Evolutionary conservation across 1,140 invertebrate genomes (phyloP), one percentile per base, ranked within the genome.

Genomic region (Steinernema feltiae): DNA sequence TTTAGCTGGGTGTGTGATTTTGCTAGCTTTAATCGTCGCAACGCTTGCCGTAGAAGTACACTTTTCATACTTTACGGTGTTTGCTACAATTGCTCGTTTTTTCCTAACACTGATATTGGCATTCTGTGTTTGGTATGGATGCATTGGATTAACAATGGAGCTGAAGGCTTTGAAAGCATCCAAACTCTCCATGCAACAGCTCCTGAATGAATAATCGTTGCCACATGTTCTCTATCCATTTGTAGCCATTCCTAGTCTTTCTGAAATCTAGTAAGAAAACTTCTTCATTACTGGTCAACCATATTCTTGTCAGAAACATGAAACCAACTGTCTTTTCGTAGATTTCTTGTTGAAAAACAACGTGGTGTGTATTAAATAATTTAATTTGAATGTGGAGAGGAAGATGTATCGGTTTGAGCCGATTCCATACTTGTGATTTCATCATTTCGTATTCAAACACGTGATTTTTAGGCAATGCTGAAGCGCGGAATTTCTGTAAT

Each of bases 141-240:
- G 87, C 7, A 80, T 88, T 35, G 78, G 85, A 17, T 82, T 87
- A 18, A 87, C 83, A 53, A 86, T 88, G n/a, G 87, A 88, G 75
- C 74, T 78, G 41, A 86, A 86, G 78, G 85, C 87, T 3, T 76
- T 88, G n/a, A 83, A 83, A n/a, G 84, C 83, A 32, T 80, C 88
- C 17, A 85, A 86, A 71, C 79, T 83, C 48, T 82, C 86, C 15
- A 87, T 88, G 24, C 76, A 78, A 18, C 71, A 79, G 46, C 35
- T 77, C 17, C 77, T 79, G 30, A 79, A 79, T 48, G 72, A 79
- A 27, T 79, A 70, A 69, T 24, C 7, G n/a, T 0, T 21, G 24
- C 35, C 7, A 29, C 30, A 32, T 7, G 32, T 75, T 63, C 24
- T 3, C 12, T 63, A 27, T 27, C 24, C 24, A 27, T 27, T 63